Base-by-base conservation (phyloP, 2,113 vertebrate species). In the Numida meleagris region DNA sequence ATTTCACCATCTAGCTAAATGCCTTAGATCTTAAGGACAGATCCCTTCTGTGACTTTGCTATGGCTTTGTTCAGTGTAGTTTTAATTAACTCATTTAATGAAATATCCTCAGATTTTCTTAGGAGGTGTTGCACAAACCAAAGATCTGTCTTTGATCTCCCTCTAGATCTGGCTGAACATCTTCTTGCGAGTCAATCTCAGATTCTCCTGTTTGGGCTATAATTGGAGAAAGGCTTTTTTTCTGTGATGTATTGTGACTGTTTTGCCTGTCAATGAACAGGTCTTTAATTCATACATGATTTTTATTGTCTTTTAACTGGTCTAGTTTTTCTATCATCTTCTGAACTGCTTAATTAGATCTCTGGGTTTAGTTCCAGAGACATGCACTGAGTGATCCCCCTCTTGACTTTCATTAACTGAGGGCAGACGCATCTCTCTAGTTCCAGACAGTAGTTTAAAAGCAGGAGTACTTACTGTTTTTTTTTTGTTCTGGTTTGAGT, bases 361-460 rank as follows among this genome's bases (percentile, higher is more conserved):
- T 82, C 62, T 51, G 45, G 6, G 12, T 89, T 96, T 66, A 43
- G n/a, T 59, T 94, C 36, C 46, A 91, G 55, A 82, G 50, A 65
- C 6, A 4, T 71, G 55, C 23, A 46, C 25, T 66, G 71, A 89
- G 36, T 80, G 43, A 87, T 82, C 31, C 29, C 8, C 61, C 53
- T 34, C 71, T 88, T 93, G 68, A 89, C 88, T 95, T 94, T 82
- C 55, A 73, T 70, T 86, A 85, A 94, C 72, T 55, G 46, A 86
- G 79, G 79, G 50, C 43, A 94, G 63, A 74, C 33, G 40, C 12
- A 51, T 57, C 59, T 93, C 67, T 63, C 25, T 42, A 65, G 8
- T 50, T 88, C 33, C 75, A 77, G 45, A 73, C 31, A 70, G 34
- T 85, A 82, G 46, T 46, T 95, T 91, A 46, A 91, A 93, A 93